phyloP scores from a whole-genome alignment of 2,888 invertebrate species.

The Pachycephus smyrnensis region DNA sequence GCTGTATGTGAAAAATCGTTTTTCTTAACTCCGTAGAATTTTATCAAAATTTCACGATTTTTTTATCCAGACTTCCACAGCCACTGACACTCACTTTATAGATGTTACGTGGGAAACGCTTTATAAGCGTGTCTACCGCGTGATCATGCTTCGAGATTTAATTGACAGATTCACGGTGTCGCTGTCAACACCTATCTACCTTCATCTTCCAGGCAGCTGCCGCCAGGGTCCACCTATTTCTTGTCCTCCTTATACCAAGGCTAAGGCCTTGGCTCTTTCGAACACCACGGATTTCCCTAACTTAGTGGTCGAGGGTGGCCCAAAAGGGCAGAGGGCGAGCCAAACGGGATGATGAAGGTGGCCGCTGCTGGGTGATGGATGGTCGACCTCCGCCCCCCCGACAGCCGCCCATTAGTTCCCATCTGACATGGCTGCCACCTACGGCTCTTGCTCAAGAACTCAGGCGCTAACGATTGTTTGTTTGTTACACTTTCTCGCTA shows the following conservation, averaged over 20 bases:
- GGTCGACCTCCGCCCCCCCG: slow-evolving; percentile 45
- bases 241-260: slow-evolving; percentile 16
- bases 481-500: slow-evolving; percentile 25
- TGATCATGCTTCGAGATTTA: slow-evolving; percentile 13
- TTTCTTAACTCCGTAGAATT: neutral
- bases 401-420: slow-evolving; percentile 48
- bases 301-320: slow-evolving; percentile 29
- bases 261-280: slow-evolving; percentile 26
- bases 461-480: slow-evolving; percentile 39
- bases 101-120: neutral
- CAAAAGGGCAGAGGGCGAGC: slow-evolving; percentile 24
- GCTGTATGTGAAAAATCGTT: neutral
- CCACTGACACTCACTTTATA: neutral
- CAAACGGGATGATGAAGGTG: slow-evolving; percentile 44
- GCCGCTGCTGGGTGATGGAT: slow-evolving; percentile 45
- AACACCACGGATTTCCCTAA: slow-evolving; percentile 36
- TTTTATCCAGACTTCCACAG: neutral
- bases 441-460: slow-evolving; percentile 17
- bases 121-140: neutral
- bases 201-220: slow-evolving; percentile 27
- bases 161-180: slow-evolving; percentile 28
- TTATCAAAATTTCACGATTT: neutral
- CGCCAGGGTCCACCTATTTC: slow-evolving; percentile 31
- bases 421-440: slow-evolving; percentile 39
- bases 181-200: slow-evolving; percentile 32